Conservation (phyloP, 2,797 vertebrate genomes). For the Oreonectes daqikongensis region DNA sequence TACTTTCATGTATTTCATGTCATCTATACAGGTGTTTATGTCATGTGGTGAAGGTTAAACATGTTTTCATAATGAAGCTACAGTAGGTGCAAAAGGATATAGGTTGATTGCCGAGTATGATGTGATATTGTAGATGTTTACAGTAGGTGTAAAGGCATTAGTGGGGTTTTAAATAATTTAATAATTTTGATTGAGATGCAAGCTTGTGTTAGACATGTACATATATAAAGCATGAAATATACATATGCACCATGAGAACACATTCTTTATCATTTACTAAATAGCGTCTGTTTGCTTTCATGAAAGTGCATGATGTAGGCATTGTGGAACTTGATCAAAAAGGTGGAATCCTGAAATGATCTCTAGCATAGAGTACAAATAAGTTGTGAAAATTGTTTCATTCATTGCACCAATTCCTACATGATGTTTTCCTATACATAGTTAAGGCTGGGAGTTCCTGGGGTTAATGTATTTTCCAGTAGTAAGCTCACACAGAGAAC, state of each 20-base stretch:
- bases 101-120: constrained; percentile 31
- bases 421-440: constrained; percentile 29
- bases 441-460: constrained; percentile 11
- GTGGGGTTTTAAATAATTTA: constrained; percentile 42
- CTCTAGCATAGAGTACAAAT: constrained; percentile 1
- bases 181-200: constrained; percentile 46
- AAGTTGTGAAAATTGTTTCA: constrained; percentile 6
- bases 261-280: constrained; percentile 23
- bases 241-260: background rate
- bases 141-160: constrained; percentile 50
- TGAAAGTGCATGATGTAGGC: constrained; percentile 16
- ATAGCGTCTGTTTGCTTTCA: constrained; percentile 5
- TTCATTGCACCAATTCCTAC: background rate
- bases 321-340: constrained; percentile 41
- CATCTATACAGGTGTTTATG: constrained; percentile 37
- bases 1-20: background rate
- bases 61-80: constrained; percentile 60
- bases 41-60: constrained; percentile 67
- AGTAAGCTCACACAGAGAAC: constrained; percentile 66
- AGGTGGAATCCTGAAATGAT: constrained; percentile 15
- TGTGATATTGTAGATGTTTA: constrained; percentile 46
- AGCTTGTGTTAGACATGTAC: too few relatives aligned
- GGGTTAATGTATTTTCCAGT: constrained; percentile 59
- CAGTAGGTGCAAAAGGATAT: background rate
- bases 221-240: too few relatives aligned